Base-by-base conservation (phyloP, 2,888 invertebrate genomes). In the Sussaba pulchella region DNA sequence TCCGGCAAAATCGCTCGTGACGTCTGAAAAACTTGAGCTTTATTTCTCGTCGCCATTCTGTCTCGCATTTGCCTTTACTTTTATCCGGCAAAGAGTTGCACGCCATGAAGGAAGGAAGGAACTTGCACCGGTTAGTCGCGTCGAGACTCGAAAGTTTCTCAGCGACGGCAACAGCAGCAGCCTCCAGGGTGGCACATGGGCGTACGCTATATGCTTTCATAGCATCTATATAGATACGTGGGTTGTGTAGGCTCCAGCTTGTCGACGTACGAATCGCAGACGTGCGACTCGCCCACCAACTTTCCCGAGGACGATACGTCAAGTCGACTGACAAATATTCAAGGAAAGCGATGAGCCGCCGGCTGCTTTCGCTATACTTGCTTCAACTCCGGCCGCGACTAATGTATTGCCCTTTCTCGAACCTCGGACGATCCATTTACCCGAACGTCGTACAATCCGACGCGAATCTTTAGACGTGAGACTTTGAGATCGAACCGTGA, bases 241-340 rank as follows among this genome's bases (percentile, higher is more conserved):
- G 17, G 36, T 54, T 73, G 50, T 63, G 36, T 9, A 21, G 57
- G 64, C 71, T 75, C 61, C 54, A 71, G 36, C 70, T 66, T 63
- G 67, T 72, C 54, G 71, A 76, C 67, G 67, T 75, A 76, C 61
- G 71, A 75, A 54, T 71, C 39, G 61, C 74, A 36, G 21, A 47
- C 45, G 67, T 72, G 59, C 12, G 36, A 61, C 57, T 54, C 73
- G 73, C 69, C 31, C 64, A 59, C 71, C 66, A 79, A 75, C 70
- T 80, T 83, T 69, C 19, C 57, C 52, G 63, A 64, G 70, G 50
- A 64, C 79, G 67, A 78, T 78, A 76, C 80, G 70, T 78, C 83
- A 83, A 63, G 19, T 63, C 45, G 71, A 59, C 82, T 74, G 82
- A 75, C 83, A 85, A 82, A 85, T 82, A 83, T 84, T 83, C 80